phyloP scores from a whole-genome alignment of 2,113 vertebrate species.

The Nesogale talazaci region DNA sequence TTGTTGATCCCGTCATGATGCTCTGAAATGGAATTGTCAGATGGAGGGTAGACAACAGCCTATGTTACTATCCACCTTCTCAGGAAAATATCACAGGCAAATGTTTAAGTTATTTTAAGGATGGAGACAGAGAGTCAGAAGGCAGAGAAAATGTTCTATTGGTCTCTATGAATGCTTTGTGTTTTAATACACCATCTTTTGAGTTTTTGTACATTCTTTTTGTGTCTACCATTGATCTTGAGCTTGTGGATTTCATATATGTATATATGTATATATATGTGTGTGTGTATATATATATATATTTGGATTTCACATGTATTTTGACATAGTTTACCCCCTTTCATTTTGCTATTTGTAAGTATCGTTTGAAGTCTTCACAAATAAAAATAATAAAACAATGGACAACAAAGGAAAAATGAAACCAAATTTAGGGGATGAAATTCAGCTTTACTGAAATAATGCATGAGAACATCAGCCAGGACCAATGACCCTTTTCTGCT shows the following conservation, averaged over 20 bases:
- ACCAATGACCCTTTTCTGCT: background rate
- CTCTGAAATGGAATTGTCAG: background rate
- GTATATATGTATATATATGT: too few species aligned
- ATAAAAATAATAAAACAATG: background rate
- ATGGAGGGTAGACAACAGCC: background rate
- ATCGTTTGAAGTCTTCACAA: background rate
- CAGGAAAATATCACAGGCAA: constrained; percentile 32
- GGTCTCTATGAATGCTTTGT: constrained; percentile 32
- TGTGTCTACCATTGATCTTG: background rate
- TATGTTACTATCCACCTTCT: background rate
- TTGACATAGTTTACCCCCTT: background rate
- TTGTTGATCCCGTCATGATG: background rate
- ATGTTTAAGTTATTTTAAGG: constrained; percentile 46
- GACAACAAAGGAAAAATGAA: background rate
- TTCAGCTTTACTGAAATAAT: background rate
- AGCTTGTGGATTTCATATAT: background rate
- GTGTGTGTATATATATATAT: too few species aligned
- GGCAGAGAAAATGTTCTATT: constrained; percentile 6
- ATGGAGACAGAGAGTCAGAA: background rate
- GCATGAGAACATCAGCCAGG: background rate
- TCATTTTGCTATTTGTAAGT: background rate
- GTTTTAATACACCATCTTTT: constrained; percentile 20
- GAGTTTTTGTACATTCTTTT: background rate
- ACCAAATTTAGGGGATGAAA: background rate
- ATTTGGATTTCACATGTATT: background rate